Base-by-base conservation (phyloP, 2,888 invertebrate species). In the Drosophila macrospina region DNA sequence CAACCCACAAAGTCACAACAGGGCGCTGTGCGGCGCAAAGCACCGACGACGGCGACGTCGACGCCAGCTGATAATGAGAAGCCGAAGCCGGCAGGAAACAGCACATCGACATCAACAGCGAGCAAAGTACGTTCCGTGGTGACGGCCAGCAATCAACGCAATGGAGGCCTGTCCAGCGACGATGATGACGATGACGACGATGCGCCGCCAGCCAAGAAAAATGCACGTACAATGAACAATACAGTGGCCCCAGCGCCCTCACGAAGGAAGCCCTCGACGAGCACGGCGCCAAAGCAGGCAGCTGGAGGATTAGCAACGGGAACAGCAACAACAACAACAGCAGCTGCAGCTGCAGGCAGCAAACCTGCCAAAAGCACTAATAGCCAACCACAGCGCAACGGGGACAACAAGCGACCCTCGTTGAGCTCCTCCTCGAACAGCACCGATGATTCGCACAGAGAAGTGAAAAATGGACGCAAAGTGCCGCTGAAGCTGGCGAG, bases 121-220 rank as follows among this genome's bases (percentile, higher is more conserved):
- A 74, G 69, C 39, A 81, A 84, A 10, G 61, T 69, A 24, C 82
- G 80, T 1, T 60, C 90, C 11, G 80, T 86, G 32, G 52, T 77
- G 5, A 45, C 89, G 59, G 24, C 63, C 36, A 62, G 82, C 80
- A 52, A 89, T 60, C 62, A 75, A 81, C 74, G 76, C 64, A 11
- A 71, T 50, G 55, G 92, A 50, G 90, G 77, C 60, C 91, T 86
- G 47, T 94, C 95, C 1, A 95, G 94, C 74, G 95, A 95, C 69
- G 95, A 89, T 5, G 85, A 88, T 5, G 74, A 73, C 7, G 74
- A 72, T 0, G 78, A 79, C 0, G 70, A 71, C n/a, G 64, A 54
- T 92, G 48, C 93, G 86, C 80, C 79, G 34, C 77, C 81, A 11
- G 74, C 78, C 20, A 81, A 77, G 30, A 89, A 88, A 54, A 76